phyloP scores from a whole-genome alignment of 37 sponge, comb jelly and placozoan genomes.

The Beroe forskalii region DNA sequence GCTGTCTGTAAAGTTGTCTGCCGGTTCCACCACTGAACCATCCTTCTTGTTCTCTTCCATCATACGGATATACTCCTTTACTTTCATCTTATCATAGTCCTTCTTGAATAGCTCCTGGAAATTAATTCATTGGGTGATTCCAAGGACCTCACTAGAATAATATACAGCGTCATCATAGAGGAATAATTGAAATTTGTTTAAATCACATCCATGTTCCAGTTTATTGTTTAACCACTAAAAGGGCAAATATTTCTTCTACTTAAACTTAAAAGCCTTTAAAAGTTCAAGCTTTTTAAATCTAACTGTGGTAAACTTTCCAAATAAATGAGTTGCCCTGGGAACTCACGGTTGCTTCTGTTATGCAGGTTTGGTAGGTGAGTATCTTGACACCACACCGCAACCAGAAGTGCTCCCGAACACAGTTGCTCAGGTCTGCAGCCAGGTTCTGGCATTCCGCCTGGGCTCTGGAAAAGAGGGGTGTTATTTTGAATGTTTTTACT shows the following conservation, averaged over 20 bases:
- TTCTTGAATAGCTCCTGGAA: constrained; percentile 6
- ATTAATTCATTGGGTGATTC: not conserved
- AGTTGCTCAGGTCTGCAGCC: not conserved
- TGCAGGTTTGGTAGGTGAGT: not conserved
- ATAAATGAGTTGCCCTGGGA: too few relatives aligned
- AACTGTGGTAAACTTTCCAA: too few relatives aligned
- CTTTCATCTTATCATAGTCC: not conserved
- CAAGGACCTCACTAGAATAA: not conserved
- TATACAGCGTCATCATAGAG: too few relatives aligned
- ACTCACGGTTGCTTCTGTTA: not conserved
- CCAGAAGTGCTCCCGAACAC: not conserved
- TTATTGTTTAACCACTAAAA: too few relatives aligned
- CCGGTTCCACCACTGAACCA: not conserved
- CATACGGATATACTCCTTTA: constrained; percentile 17
- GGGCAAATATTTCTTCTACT: too few relatives aligned
- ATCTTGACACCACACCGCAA: not conserved
- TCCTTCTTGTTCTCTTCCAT: not conserved
- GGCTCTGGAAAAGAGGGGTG: not conserved
- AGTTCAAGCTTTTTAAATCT: too few relatives aligned
- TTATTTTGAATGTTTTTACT: too few relatives aligned
- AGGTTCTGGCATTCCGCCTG: not conserved
- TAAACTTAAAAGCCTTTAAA: too few relatives aligned
- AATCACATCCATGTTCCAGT: too few relatives aligned
- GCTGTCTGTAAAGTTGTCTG: not conserved
- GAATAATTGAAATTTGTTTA: not conserved